These are phyloP conservation scores for Semibalanus balanoides DNA, from an alignment of 1,140 invertebrate species.

Conservation along the genomic window DNA sequence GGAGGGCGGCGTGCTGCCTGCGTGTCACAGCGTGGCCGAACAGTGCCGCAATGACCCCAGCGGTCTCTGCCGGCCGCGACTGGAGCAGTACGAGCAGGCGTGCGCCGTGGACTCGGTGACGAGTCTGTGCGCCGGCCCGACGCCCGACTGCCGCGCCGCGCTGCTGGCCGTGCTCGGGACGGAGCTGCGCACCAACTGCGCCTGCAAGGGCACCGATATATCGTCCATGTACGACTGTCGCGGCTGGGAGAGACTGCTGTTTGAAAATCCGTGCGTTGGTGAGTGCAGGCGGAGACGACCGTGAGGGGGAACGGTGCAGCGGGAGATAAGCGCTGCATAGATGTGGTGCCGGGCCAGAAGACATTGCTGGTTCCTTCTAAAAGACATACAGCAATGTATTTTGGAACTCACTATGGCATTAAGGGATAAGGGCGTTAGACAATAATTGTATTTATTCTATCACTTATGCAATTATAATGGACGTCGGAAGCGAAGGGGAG, in stretches of 20 bases:
- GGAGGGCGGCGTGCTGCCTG: conserved; percentile 57
- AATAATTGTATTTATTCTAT: no score
- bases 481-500: no score
- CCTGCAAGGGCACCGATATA: conserved; percentile 58
- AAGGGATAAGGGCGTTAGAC: no score
- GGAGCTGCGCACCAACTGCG: conserved; percentile 62
- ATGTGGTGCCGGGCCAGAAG: no score
- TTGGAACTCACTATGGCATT: no score
- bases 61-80: conserved; percentile 40
- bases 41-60: conserved; percentile 28
- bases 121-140: conserved; percentile 70
- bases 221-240: conserved; percentile 68
- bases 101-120: conserved; percentile 78
- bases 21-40: conserved; percentile 54
- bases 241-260: conserved; percentile 75
- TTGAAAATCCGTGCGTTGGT: conserved; percentile 85
- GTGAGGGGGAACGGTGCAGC: no score
- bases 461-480: no score
- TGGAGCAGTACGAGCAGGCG: conserved; percentile 75
- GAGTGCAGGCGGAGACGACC: no score
- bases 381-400: no score
- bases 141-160: conserved; percentile 58
- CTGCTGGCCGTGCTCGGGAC: conserved; percentile 74
- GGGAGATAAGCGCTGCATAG: no score
- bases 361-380: no score